These are phyloP conservation scores for Virgularia gustaviana DNA, from an alignment of 92 coral and sea anemone species.

Conservation along the genomic window DNA sequence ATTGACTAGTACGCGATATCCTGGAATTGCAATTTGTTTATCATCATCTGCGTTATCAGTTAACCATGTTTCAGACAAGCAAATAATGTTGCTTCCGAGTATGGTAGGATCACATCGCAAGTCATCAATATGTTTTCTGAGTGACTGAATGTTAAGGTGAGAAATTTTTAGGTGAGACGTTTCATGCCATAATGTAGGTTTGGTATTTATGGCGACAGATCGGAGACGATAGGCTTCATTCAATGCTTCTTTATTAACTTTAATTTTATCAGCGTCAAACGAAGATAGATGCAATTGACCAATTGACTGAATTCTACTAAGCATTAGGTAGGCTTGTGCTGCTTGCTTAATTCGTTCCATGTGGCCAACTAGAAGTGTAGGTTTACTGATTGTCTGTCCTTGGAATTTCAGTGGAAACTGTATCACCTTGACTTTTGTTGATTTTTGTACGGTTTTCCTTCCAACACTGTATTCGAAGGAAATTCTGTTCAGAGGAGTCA, in stretches of 20 bases:
- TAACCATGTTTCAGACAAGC: background rate
- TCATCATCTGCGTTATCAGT: background rate
- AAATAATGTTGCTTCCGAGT: background rate
- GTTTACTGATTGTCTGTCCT: background rate
- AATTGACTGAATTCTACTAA: constrained; percentile 19
- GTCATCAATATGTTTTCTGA: constrained; percentile 14
- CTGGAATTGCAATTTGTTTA: constrained; percentile 5
- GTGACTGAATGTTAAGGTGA: constrained; percentile 4
- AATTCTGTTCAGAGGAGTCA: constrained; percentile 3
- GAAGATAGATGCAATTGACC: constrained; percentile 17
- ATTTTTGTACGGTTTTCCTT: constrained; percentile 13
- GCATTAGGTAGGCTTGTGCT: constrained; percentile 23
- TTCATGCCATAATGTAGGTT: constrained; percentile 4
- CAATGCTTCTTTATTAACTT: constrained; percentile 19
- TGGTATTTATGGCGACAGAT: constrained; percentile 10
- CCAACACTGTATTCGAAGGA: constrained; percentile 17
- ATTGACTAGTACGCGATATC: constrained; percentile 15
- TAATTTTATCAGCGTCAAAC: constrained; percentile 16
- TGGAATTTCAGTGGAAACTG: constrained; percentile 21
- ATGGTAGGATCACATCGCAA: constrained; percentile 1
- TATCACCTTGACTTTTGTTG: constrained; percentile 19
- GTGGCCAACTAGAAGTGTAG: background rate
- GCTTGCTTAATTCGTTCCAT: constrained; percentile 23
- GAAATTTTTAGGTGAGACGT: background rate
- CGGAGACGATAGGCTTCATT: constrained; percentile 14